phyloP scores from a whole-genome alignment of 2,888 invertebrate genomes.

The Hirtodrosophila confusa region DNA sequence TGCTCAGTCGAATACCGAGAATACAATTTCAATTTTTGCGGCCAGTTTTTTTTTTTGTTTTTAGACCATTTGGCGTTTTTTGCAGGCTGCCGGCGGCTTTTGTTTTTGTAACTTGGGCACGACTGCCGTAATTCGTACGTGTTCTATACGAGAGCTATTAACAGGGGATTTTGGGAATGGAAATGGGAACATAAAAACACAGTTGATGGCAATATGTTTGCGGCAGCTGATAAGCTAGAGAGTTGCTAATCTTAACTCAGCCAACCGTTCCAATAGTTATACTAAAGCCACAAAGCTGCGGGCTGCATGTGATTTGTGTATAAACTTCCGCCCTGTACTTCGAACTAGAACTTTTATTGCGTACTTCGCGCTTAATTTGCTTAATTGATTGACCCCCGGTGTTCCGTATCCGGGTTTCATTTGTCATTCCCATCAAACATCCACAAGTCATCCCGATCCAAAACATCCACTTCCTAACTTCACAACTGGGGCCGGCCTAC shows the following conservation, averaged over 20 bases:
- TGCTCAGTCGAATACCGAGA: slow-evolving; percentile 42
- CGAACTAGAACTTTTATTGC: slow-evolving; percentile 13
- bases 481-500: too few relatives aligned
- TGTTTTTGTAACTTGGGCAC: slow-evolving; percentile 48
- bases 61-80: slow-evolving; percentile 18
- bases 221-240: slow-evolving; percentile 47
- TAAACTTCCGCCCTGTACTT: slow-evolving; percentile 28
- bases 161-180: slow-evolving; percentile 14
- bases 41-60: background rate
- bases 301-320: slow-evolving; percentile 28
- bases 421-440: slow-evolving; percentile 28
- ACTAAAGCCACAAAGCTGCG: slow-evolving; percentile 28
- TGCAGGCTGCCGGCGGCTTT: slow-evolving; percentile 15
- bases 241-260: slow-evolving; percentile 24
- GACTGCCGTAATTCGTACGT: slow-evolving; percentile 51
- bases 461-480: background rate
- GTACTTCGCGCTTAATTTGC: slow-evolving; percentile 40
- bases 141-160: slow-evolving; percentile 44
- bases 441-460: slow-evolving; percentile 6
- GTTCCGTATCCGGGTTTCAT: slow-evolving; percentile 35
- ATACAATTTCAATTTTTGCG: slow-evolving; percentile 32
- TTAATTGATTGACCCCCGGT: slow-evolving; percentile 43
- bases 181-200: slow-evolving; percentile 24
- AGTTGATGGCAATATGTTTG: slow-evolving; percentile 48
- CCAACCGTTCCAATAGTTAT: slow-evolving; percentile 1